Base-by-base conservation (phyloP, 2,888 invertebrate genomes). In the Ctenicera cuprea region DNA sequence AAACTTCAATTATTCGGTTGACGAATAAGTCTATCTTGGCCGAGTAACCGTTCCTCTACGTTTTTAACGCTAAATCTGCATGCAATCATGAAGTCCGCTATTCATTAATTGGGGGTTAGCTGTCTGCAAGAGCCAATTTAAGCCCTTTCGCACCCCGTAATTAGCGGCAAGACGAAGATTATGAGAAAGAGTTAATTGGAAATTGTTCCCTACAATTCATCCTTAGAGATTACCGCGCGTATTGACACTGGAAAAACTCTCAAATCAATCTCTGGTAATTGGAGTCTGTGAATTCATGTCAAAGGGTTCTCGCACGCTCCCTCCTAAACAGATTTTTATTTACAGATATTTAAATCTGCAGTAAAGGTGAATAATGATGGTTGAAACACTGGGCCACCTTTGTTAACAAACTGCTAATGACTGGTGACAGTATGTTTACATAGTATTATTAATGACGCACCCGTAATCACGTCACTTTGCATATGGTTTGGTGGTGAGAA, bases 101-200 rank as follows among this genome's bases (percentile, higher is more conserved):
- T 79, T 82, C 83, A 82, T 83, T 85, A 83, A 83, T 83, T 82
- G 83, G 82, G 83, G 81, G 83, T 84, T 82, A 81, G 81, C 76
- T 79, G 80, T 81, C 82, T 82, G 80, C 83, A 81, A 81, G 81
- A 83, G 83, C 82, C 83, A 85, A 83, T 84, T 84, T 83, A 82
- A 82, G 79, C 82, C 81, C 76, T 78, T 82, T 81, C 82, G 78
- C 79, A 77, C 62, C 72, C 62, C 76, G 76, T 85, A 84, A 86
- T 85, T 85, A 85, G 82, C 81, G 82, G 80, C 79, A 83, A 83
- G 83, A 82, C 82, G 80, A 80, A 84, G 84, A 85, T 85, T 84
- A 85, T 82, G 81, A 82, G 83, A 83, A 85, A 83, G 84, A 84
- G 84, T 85, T 86, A 85, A 85, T 86, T 85, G 83, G 84, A 84